Evolutionary conservation across 2,113 vertebrate genomes (phyloP).

Genomic region (Crocuta crocuta): DNA sequence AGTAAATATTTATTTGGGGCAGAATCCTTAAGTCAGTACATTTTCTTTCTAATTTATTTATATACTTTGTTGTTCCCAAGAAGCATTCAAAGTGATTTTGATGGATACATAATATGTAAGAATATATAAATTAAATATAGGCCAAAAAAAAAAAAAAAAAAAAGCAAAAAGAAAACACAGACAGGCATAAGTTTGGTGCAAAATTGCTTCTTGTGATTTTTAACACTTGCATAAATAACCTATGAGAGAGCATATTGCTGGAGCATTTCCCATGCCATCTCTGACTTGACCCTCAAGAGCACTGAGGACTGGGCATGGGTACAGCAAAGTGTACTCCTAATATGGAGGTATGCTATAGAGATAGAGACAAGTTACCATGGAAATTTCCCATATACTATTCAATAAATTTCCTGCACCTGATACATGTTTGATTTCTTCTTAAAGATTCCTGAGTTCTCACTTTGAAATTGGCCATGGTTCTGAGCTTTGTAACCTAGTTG

Average conservation of each 20-base stretch:
- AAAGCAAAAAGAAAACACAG: background rate
- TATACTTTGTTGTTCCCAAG: background rate
- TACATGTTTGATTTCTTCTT: slow-evolving; percentile 40
- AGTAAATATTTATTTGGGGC: slow-evolving; percentile 39
- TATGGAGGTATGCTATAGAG: background rate
- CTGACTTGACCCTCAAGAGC: background rate
- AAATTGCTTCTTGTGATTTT: background rate
- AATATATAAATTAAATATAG: slow-evolving; percentile 60
- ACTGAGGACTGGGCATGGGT: background rate
- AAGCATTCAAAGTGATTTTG: slow-evolving; percentile 48
- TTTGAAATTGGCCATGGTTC: background rate
- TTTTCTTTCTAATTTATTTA: slow-evolving; percentile 27
- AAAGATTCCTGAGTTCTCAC: slow-evolving; percentile 48
- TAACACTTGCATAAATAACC: background rate
- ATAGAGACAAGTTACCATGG: background rate
- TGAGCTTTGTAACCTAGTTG: background rate
- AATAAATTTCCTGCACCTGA: slow-evolving; percentile 13
- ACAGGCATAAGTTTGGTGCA: background rate
- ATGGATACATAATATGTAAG: background rate
- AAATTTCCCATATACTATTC: background rate
- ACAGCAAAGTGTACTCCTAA: background rate
- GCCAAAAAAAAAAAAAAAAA: background rate
- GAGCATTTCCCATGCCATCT: background rate
- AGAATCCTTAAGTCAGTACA: background rate
- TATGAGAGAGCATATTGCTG: background rate